Evolutionary conservation across 2,113 vertebrate species (phyloP), one percentile per base, ranked within the genome.

Genomic region (Laticauda colubrina): DNA sequence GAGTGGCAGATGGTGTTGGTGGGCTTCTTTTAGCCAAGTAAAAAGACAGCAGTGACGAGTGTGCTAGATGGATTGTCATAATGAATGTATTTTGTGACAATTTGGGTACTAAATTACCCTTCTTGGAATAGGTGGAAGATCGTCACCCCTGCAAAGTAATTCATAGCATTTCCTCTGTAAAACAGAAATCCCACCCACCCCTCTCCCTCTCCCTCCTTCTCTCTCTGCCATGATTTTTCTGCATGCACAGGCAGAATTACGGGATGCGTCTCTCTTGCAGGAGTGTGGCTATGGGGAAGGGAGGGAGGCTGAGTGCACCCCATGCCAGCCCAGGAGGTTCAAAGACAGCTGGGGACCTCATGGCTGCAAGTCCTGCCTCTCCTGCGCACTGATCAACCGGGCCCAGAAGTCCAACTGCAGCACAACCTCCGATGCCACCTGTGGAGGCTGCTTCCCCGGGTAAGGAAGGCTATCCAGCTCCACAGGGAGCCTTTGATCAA

Each of bases 401-500:
- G 10, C 97, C 11, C 97, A 98, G 95, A 97, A 97, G 34, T 96
- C 94, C 91, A 97, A 97, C 91, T 98, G 98, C 95, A 98, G 97
- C 0, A 94, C 97, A 0, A 97, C 95, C 0, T 94, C 97, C 39
- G 98, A 98, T 0, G 96, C 98, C 0, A 93, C 97, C 14, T 98
- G 98, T 2, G 98, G 98, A 85, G 97, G 98, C 57, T 98, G 98
- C 93, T 96, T 98, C 89, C 97, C 97, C 0, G 98, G 98, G 98
- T 98, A 91, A 96, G 96, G 7, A 91, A 96, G 96, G 7, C 75
- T 48, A 0, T 39, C 10, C 54, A 10, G 0, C 0, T 29, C 10
- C 10, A 0, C 51, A 0, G 0, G 89, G 56, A 39, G 21, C 18
- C 34, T 43, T 43, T 21, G 6, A 21, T 43, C 75, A 39, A 43